Evolutionary conservation across 2,888 invertebrate species (phyloP), one percentile per base, ranked within the genome.

Genomic region (Euplagia quadripunctaria): DNA sequence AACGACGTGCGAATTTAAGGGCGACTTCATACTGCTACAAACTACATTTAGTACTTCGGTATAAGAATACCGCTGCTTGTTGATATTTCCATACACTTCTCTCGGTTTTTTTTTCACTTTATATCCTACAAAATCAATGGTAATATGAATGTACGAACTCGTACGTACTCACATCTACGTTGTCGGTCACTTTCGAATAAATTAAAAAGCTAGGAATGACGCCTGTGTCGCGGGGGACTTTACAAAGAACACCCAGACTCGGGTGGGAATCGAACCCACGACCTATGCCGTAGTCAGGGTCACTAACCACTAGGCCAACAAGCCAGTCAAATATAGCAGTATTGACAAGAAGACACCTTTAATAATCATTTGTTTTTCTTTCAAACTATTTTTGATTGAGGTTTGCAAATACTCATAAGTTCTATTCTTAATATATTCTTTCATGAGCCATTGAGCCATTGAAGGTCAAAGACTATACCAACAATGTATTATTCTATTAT

Each of bases 1-100:
- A 86, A 88, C 91, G 91, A 90, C 92, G 92, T 94, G 95, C 94
- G 91, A 95, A 95, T 95, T 91, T 93, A 94, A 95, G 94, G 94
- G 92, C 93, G 87, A 81, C 86, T 86, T 80, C 85, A 86, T 83
- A 83, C 86, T 85, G 76, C 74, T 78, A 68, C 73, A 51, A 81
- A 74, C 20, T 16, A 51, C 73, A 68, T 61, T 64, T 64, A 64
- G 11, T 49, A 64, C 51, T 71, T 61, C 68, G 31, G 58, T 64
- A 46, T 46, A 31, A 31, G 31, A 31, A 31, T 31, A 8, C 9
- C 9, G 43, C 43, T 46, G 0, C 43, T 46, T 46, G 8, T 46
- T 46, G 43, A 9, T 8, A 46, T 58, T 2, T 20, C 11, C 58
- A 20, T 58, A 0, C 9, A 4, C 9, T 46, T 46, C 46, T 46